phyloP scores from a whole-genome alignment of 2,113 vertebrate species.

The Myocastor coypus region DNA sequence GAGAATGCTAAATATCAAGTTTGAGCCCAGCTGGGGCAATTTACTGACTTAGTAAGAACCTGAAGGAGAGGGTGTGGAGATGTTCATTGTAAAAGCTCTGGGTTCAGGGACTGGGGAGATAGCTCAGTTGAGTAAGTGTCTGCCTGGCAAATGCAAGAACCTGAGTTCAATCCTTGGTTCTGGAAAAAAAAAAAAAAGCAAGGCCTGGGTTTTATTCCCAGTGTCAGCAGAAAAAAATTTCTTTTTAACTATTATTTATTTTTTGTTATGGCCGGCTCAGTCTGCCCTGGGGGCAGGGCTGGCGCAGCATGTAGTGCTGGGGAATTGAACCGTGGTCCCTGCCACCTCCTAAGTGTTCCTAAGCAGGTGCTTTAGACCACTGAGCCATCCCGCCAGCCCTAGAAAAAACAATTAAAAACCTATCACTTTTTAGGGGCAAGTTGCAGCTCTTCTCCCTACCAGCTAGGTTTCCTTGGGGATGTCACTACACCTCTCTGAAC shows the following conservation, averaged over 20 bases:
- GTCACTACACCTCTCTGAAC: constrained; percentile 26
- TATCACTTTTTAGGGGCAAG: not conserved
- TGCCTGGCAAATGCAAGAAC: too few relatives aligned
- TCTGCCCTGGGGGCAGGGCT: too few relatives aligned
- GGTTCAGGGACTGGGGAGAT: not conserved
- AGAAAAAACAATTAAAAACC: not conserved
- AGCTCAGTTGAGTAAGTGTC: too few relatives aligned
- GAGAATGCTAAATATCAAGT: not conserved
- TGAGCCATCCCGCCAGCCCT: not conserved
- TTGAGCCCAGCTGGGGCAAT: not conserved
- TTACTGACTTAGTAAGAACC: not conserved
- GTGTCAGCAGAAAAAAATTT: not conserved
- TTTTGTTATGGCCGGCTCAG: too few relatives aligned
- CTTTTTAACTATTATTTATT: too few relatives aligned
- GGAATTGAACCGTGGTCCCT: too few relatives aligned
- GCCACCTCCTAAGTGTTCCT: too few relatives aligned
- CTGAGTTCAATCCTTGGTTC: too few relatives aligned
- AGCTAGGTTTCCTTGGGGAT: constrained; percentile 32
- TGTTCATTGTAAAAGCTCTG: not conserved
- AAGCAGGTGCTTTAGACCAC: too few relatives aligned
- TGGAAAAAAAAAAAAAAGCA: too few relatives aligned
- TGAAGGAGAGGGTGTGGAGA: too few relatives aligned
- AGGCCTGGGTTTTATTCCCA: not conserved
- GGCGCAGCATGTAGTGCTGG: too few relatives aligned
- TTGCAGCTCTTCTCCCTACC: not conserved